A percentile compares a stretch with the other conserved stretches of the same genome.
phyloP scores from a whole-genome alignment of 2,888 invertebrate species.

The Plutella xylostella region DNA sequence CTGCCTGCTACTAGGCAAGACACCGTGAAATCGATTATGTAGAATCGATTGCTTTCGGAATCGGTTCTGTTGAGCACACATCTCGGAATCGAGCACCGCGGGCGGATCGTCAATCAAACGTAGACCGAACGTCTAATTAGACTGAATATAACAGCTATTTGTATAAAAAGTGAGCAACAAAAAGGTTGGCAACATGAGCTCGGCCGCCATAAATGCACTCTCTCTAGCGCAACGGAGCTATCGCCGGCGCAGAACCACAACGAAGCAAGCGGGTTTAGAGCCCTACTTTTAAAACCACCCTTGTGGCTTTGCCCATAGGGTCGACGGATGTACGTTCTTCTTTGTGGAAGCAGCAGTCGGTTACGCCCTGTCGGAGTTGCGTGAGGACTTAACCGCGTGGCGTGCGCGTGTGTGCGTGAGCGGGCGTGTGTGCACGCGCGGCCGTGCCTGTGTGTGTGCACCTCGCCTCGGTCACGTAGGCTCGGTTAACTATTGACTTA shows the following conservation, averaged over 20 bases:
- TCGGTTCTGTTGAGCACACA: neutral
- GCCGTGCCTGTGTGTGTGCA: conserved; percentile 39
- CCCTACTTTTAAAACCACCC: conserved; percentile 24
- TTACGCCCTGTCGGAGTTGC: conserved; percentile 28
- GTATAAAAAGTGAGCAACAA: conserved; percentile 42
- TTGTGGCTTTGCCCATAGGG: conserved; percentile 25
- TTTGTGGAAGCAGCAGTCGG: conserved; percentile 60
- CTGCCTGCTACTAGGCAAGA: neutral
- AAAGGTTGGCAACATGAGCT: conserved; percentile 56
- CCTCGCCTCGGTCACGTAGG: conserved; percentile 64
- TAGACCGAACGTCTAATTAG: conserved; percentile 23
- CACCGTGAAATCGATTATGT: neutral
- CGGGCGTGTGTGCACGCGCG: conserved; percentile 26
- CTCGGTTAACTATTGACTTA: conserved; percentile 37
- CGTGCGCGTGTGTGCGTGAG: conserved; percentile 35
- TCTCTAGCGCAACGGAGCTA: conserved; percentile 60
- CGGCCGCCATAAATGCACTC: conserved; percentile 64
- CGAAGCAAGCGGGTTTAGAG: conserved; percentile 25
- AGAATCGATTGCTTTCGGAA: neutral
- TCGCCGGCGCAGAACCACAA: conserved; percentile 13
- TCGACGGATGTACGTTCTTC: conserved; percentile 44
- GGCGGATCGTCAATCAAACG: conserved; percentile 16
- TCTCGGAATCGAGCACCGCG: neutral
- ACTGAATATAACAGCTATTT: conserved; percentile 34
- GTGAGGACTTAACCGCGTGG: conserved; percentile 41